Evolutionary conservation across 2,113 vertebrate genomes (phyloP), one percentile per base, ranked within the genome.

Genomic region (Typhlomys cinereus): DNA sequence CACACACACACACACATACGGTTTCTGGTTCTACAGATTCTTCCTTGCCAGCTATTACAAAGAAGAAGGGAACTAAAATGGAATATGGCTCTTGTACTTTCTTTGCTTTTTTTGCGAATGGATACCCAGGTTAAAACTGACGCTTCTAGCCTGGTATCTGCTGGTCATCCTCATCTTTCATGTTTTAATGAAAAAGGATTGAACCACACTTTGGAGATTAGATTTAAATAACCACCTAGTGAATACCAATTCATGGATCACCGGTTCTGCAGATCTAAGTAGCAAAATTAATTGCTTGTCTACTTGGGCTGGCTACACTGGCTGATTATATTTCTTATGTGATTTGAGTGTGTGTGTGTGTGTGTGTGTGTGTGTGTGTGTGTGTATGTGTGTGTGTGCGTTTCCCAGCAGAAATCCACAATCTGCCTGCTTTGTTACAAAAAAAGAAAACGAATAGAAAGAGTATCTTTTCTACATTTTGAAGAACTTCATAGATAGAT

Each of bases 241-340:
- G 97, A 97, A 97, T 96, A 81, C 0, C 67, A 66, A 75, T 95
- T 97, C 95, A 96, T 46, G 95, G 96, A 97, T 97, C 96, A 96
- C 93, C 85, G 88, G 84, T 69, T 97, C 86, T 88, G 85, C 54
- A 95, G 86, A 73, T 92, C 82, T 67, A 17, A 82, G 82, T 15
- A 93, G 96, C 96, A 78, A 85, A 50, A 97, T 92, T 57, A 98
- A 96, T 94, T 95, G 31, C 93, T 94, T 95, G 95, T 91, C 52
- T 75, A 83, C 89, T 93, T 93, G 93, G 82, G 88, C 92, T 92
- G 39, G 50, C 71, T 96, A 95, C 78, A 94, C 92, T 29, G 46
- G 44, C 71, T 96, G 93, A 96, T 95, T 88, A 50, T 71, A 59
- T 59, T 94, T 88, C 88, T 83, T 88, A 90, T 29, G 52, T 48